phyloP scores from a whole-genome alignment of 2,888 invertebrate species.

The Drosophila eohydei region DNA sequence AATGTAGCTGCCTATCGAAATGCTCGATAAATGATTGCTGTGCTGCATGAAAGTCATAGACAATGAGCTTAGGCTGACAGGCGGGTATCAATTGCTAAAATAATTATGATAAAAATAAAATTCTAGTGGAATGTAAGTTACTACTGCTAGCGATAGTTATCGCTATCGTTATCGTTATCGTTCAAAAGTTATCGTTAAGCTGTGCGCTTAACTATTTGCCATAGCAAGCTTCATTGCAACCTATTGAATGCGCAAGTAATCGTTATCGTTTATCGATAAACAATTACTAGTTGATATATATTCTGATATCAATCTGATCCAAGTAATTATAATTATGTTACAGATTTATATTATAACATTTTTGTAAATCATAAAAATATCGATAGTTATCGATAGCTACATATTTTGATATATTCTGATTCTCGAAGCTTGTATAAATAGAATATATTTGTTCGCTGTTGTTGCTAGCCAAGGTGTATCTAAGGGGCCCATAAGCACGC shows the following conservation, averaged over 20 bases:
- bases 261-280: conserved; percentile 5
- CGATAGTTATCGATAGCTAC: not conserved
- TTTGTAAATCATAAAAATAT: not conserved
- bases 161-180: not conserved
- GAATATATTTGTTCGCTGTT: not conserved
- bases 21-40: conserved; percentile 13
- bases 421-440: not conserved
- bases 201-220: no score
- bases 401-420: no score
- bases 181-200: no score
- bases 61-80: conserved; percentile 1
- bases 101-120: not conserved
- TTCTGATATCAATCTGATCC: not conserved
- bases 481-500: not conserved
- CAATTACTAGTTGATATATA: not conserved
- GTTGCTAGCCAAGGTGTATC: not conserved
- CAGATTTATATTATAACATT: no score
- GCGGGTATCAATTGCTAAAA: not conserved
- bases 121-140: not conserved
- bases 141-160: not conserved
- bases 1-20: conserved; percentile 22
- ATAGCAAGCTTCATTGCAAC: not conserved
- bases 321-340: not conserved
- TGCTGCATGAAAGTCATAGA: not conserved
- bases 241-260: no score